Evolutionary conservation across 2,797 vertebrate genomes (phyloP), one percentile per base, ranked within the genome.

Genomic region (Danionella dracula): DNA sequence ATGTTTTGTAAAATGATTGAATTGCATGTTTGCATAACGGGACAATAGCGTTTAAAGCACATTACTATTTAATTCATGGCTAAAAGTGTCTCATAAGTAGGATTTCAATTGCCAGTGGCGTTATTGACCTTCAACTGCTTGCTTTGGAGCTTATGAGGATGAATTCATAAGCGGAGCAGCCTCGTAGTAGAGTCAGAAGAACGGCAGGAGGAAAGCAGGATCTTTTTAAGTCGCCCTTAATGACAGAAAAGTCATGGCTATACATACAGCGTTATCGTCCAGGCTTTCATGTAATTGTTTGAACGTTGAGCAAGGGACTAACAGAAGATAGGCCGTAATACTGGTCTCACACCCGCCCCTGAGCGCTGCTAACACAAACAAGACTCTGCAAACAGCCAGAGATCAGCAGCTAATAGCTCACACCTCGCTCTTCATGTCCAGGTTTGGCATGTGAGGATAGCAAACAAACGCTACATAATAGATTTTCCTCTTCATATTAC

Each of bases 41-140:
- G 16, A 68, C 64, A 29, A 59, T 12, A 50, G 45, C 40, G 56
- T 13, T 20, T 23, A 49, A 38, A 21, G 27, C 40, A 20, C 50
- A 50, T 87, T 85, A 83, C 79, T 73, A 67, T 84, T 87, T 87
- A 84, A 88, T 57, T 62, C 81, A 74, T 61, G 74, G 73, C 75
- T 76, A 79, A n/a, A n/a, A 81, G 77, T 50, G 45, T 75, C 71
- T 68, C 65, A n/a, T 83, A 74, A 81, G 76, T 79, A 74, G 62
- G 73, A 72, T 79, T 77, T 86, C 83, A 86, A 87, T 85, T 81
- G 80, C 72, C 83, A 81, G 78, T 48, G 66, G 82, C 83, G 84
- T 88, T 87, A 87, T 83, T 88, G 85, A 81, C 86, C 83, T 83
- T 81, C 78, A 76, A 74, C 75, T 83, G 86, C 86, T 88, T 88